Conservation (phyloP, 2,888 invertebrate species). For the Darwinula stevensoni region DNA sequence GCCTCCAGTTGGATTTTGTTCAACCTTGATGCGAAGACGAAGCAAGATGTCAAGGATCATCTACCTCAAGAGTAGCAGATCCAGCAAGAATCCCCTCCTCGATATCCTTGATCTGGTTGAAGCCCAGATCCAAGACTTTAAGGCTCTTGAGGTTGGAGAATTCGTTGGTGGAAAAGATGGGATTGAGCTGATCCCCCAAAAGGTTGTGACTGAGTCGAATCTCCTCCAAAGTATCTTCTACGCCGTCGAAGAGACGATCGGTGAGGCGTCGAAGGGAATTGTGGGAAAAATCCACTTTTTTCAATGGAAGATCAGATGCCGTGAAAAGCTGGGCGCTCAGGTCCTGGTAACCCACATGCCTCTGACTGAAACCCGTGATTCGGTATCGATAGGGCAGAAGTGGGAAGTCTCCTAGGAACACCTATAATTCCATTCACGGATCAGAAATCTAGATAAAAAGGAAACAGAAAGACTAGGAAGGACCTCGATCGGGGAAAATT, state of each 20-base stretch:
- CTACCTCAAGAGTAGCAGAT: conserved; percentile 41
- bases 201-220: conserved; percentile 44
- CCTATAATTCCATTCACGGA: too few species aligned
- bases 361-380: conserved; percentile 44
- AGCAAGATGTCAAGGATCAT: too few species aligned
- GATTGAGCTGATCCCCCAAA: conserved; percentile 64
- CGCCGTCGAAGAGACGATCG: conserved; percentile 28
- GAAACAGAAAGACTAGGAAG: too few species aligned
- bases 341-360: conserved; percentile 45
- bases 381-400: conserved; percentile 45
- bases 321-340: conserved; percentile 35
- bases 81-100: conserved; percentile 64
- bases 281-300: conserved; percentile 46
- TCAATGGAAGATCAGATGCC: conserved; percentile 35
- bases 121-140: conserved; percentile 40
- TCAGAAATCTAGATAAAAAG: too few species aligned
- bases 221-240: conserved; percentile 32
- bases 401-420: conserved; percentile 46
- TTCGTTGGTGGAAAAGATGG: conserved; percentile 61
- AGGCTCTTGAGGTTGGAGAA: conserved; percentile 42
- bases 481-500: too few species aligned
- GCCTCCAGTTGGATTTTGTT: too few species aligned
- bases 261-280: conserved; percentile 20
- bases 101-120: conserved; percentile 46
- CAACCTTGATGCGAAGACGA: too few species aligned